Conservation (phyloP, 2,797 vertebrate genomes). For the Ispidina picta region DNA sequence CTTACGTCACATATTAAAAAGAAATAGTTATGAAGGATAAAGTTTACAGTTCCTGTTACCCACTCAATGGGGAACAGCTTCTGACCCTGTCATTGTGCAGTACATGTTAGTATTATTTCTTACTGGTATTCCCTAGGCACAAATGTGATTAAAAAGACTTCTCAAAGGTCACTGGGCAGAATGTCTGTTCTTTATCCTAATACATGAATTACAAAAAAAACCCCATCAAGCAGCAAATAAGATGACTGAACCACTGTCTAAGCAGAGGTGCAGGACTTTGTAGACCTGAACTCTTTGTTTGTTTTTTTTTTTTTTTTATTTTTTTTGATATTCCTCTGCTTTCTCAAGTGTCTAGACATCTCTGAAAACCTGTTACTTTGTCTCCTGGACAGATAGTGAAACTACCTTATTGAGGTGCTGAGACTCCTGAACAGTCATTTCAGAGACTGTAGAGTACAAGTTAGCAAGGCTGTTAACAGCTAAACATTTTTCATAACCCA, state of each 20-base stretch:
- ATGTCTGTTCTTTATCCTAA: not conserved
- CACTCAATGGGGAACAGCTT: not conserved
- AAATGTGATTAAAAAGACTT: constrained; percentile 50
- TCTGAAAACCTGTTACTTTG: constrained; percentile 38
- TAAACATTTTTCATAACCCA: not conserved
- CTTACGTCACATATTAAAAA: constrained; percentile 55
- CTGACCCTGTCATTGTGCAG: not conserved
- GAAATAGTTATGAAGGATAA: constrained; percentile 52
- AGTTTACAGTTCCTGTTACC: constrained; percentile 29
- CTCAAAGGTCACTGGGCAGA: constrained; percentile 42
- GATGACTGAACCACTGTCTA: not conserved
- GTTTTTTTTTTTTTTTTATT: not conserved
- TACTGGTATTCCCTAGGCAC: not conserved
- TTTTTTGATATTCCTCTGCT: constrained; percentile 47
- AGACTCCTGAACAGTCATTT: not conserved
- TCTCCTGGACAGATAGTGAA: not conserved
- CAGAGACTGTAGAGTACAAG: not conserved
- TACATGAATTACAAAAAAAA: constrained; percentile 37
- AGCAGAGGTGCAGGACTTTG: not conserved
- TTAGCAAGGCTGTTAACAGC: not conserved
- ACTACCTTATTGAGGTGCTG: constrained; percentile 7
- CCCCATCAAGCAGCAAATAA: not conserved
- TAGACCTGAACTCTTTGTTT: not conserved
- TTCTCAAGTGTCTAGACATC: constrained; percentile 45
- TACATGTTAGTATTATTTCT: constrained; percentile 24